Conservation (phyloP, 2,797 vertebrate species). For the Gobio occitaniae region DNA sequence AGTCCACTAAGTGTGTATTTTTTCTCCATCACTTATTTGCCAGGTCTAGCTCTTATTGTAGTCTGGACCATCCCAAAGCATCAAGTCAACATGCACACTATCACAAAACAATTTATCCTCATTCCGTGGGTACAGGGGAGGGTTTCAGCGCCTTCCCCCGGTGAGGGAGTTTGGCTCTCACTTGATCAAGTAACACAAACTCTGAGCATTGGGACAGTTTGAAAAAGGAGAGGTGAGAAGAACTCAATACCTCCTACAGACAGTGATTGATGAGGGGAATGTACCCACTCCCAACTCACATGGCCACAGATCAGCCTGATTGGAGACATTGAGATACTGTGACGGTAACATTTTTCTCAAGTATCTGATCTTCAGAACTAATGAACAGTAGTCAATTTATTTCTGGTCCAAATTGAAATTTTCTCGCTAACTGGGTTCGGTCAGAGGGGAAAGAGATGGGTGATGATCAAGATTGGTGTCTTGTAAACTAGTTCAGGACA, state of each 20-base stretch:
- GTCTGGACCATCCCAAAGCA: constrained; percentile 51
- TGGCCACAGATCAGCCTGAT: constrained; percentile 70
- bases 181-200: constrained; percentile 76
- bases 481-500: constrained; percentile 16
- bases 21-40: constrained; percentile 64
- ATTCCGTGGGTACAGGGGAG: constrained; percentile 73
- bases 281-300: constrained; percentile 73
- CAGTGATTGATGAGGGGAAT: constrained; percentile 80
- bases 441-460: not conserved
- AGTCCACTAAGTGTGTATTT: constrained; percentile 77
- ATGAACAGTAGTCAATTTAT: constrained; percentile 47
- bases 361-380: constrained; percentile 58
- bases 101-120: constrained; percentile 79
- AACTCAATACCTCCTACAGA: constrained; percentile 78
- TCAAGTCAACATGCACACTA: constrained; percentile 69
- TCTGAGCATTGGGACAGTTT: constrained; percentile 75
- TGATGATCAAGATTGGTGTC: constrained; percentile 15
- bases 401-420: constrained; percentile 42
- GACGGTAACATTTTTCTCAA: constrained; percentile 69
- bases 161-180: constrained; percentile 74
- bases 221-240: constrained; percentile 78
- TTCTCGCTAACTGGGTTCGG: not conserved
- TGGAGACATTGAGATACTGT: constrained; percentile 79
- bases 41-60: constrained; percentile 51
- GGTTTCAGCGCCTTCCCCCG: constrained; percentile 66